A percentile compares a stretch with the other conserved stretches of the same genome.
These are phyloP conservation scores for Rhabditoides inermis DNA, from an alignment of 2,888 invertebrate genomes.

Conservation along the genomic window DNA sequence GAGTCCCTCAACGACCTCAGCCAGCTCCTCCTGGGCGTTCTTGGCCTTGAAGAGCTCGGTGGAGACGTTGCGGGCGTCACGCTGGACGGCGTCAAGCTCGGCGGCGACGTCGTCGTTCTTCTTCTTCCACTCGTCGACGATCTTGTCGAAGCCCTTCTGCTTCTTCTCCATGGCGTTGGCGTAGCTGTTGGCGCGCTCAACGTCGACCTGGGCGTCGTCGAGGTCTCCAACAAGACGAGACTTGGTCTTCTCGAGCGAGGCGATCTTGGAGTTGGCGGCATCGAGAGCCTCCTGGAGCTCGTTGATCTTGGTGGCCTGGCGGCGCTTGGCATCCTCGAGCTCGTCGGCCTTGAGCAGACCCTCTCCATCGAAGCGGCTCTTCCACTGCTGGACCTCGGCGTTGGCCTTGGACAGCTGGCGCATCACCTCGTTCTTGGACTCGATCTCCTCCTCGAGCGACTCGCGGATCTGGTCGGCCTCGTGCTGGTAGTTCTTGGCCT, in stretches of 20 bases:
- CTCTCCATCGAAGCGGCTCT: slow-evolving; percentile 85
- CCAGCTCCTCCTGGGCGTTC: slow-evolving; percentile 18
- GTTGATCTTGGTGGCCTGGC: slow-evolving; percentile 1
- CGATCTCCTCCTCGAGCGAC: slow-evolving; percentile 97
- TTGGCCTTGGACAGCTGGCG: slow-evolving; percentile 85
- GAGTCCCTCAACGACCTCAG: slow-evolving; percentile 75
- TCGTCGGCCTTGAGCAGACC: slow-evolving; percentile 66
- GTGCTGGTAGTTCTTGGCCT: slow-evolving; percentile 91
- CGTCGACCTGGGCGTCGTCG: slow-evolving; percentile 84
- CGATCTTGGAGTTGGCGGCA: slow-evolving; percentile 90
- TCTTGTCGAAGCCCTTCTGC: slow-evolving; percentile 93
- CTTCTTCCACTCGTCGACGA: slow-evolving; percentile 98
- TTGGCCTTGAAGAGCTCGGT: slow-evolving; percentile 70
- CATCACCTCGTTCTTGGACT: slow-evolving; percentile 88
- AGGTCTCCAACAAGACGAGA: slow-evolving; percentile 70
- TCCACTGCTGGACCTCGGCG: slow-evolving; percentile 64
- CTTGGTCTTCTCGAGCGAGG: slow-evolving; percentile 91
- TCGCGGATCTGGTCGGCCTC: slow-evolving; percentile 96
- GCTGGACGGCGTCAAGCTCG: slow-evolving; percentile 94
- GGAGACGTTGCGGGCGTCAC: slow-evolving; percentile 97
- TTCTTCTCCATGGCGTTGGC: slow-evolving; percentile 80
- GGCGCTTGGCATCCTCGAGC: not conserved
- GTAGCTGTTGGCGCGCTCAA: slow-evolving; percentile 63
- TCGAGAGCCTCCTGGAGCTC: slow-evolving; percentile 75
- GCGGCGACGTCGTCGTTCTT: slow-evolving; percentile 90